Evolutionary conservation across 2,888 invertebrate species (phyloP), one percentile per base, ranked within the genome.

Genomic region (Anorthoa munda): DNA sequence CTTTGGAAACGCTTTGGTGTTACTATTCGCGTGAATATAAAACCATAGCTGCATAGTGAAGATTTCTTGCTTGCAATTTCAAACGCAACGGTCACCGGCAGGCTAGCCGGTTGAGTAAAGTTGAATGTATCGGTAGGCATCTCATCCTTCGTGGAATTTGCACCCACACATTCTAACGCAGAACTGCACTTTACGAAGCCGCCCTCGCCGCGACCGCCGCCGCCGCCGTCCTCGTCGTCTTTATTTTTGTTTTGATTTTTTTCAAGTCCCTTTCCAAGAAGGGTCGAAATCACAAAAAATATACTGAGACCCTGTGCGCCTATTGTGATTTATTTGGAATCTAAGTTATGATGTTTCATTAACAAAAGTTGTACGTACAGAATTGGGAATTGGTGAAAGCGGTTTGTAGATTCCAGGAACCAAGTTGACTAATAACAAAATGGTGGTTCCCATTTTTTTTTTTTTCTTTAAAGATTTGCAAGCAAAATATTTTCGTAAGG

Each of bases 111-210:
- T 91, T 89, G 84, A 88, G 87, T 87, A 82, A 90, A 92, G 93
- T 93, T 93, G 92, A 93, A 93, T 89, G 92, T 90, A 92, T 92
- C 90, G 90, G 90, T 91, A 88, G 90, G 92, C 92, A 92, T 92
- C 91, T 91, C 90, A 92, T 93, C 94, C 95, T 95, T 95, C 95
- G 91, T 90, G 93, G 95, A 95, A 95, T 94, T 95, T 91, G 92
- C 93, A 94, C 95, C 90, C 94, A 94, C 94, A 93, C 93, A 92
- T 89, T 89, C 88, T 90, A 88, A 88, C 72, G 73, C 69, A 85
- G 83, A 87, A 89, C 87, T 90, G 89, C 89, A 91, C 88, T 84
- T 89, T 84, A 83, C 86, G 82, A 79, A 82, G 83, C 86, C 83
- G 88, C 88, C 84, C 83, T 88, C 83, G 87, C 87, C 81, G 78